A percentile compares a stretch with the other conserved stretches of the same genome.
These are phyloP conservation scores for Archaeoteleia sp. DNA, from an alignment of 2,888 invertebrate genomes.

Conservation along the genomic window DNA sequence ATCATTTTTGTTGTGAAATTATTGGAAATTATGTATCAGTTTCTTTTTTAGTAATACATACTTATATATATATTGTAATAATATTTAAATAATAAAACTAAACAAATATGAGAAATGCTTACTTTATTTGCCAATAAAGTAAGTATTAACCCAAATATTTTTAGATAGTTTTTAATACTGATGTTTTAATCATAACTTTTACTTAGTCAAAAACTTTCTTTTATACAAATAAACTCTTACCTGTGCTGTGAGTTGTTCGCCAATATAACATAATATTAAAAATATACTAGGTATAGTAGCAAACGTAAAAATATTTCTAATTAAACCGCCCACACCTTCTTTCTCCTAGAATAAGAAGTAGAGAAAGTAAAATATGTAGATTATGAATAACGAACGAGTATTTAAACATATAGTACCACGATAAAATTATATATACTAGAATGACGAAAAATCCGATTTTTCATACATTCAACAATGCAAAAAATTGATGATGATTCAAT, in stretches of 20 bases:
- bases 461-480: too few species aligned
- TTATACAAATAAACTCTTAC: slow-evolving; percentile 7
- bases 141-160: too few species aligned
- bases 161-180: too few species aligned
- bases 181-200: too few species aligned
- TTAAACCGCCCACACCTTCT: slow-evolving; percentile 10
- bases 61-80: not conserved
- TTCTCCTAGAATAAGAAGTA: slow-evolving; percentile 9
- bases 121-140: not conserved
- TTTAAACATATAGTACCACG: not conserved
- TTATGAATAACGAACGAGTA: not conserved
- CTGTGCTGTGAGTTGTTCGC: slow-evolving; percentile 14
- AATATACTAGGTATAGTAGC: slow-evolving; percentile 12
- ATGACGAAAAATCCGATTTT: too few species aligned
- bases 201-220: too few species aligned
- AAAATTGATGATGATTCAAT: too few species aligned
- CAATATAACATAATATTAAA: slow-evolving; percentile 19
- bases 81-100: not conserved
- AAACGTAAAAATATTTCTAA: slow-evolving; percentile 18
- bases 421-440: not conserved
- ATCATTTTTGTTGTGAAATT: slow-evolving; percentile 4
- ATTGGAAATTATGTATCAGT: slow-evolving; percentile 6
- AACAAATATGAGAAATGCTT: not conserved
- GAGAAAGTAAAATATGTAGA: not conserved
- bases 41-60: slow-evolving; percentile 6